Base-by-base conservation (phyloP, 2,113 vertebrate species). In the Lasiurus borealis region DNA sequence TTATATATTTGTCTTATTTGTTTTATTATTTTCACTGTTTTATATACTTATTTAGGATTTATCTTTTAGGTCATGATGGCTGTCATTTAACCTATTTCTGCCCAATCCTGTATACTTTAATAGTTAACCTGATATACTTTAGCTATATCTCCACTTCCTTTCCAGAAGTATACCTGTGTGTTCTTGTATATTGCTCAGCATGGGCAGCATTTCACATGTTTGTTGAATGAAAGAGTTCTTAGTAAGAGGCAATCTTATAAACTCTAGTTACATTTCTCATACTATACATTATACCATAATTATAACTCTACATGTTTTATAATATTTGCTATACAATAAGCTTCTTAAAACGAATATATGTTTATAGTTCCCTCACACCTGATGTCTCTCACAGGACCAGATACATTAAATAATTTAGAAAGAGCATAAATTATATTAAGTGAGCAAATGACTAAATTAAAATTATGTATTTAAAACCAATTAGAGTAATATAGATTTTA, bases 171-270 rank as follows among this genome's bases (percentile, higher is more conserved):
- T 59, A 10, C 8, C 36, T 68, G 6, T 48, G 4, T 48, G 1
- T 72, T 76, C 12, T 5, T 52, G 44, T 8, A 62, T 31, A 59
- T 16, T 40, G 25, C 11, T 31, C 54, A 34, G 19, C 6, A 31
- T 23, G 8, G 48, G 2, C n/a, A 78, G 9, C 1, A 12, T 29
- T 64, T 71, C 18, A 23, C 48, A 2, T 64, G 13, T 83, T 89
- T 93, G 12, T 18, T 64, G 23, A 82, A 78, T 84, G n/a, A 84
- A 34, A 69, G 21, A 92, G 36, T 85, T 84, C 27, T 81, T 40
- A 71, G 19, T 16, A n/a, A 71, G 50, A 76, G 10, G 19, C 52
- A 18, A 25, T 62, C 29, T 31, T 87, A 44, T 6, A 46, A 73
- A 85, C 11, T 36, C 8, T 71, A n/a, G 13, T 11, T 77, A 19